Base-by-base conservation (phyloP, 2,888 invertebrate genomes). In the Thera obeliscata region DNA sequence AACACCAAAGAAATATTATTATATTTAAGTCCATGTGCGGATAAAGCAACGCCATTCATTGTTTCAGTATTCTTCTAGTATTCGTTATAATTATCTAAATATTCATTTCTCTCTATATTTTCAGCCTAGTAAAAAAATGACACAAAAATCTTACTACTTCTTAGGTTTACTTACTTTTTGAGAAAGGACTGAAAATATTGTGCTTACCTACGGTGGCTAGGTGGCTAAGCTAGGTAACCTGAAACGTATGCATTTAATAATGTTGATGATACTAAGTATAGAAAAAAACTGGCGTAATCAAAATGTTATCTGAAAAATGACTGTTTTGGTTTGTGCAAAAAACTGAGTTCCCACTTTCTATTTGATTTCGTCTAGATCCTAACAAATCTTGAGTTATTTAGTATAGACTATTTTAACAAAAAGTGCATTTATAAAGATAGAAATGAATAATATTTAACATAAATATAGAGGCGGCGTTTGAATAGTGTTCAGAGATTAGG, bases 401-500 rank as follows among this genome's bases (percentile, higher is more conserved):
- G 82, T 75, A 87, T 86, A 80, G 81, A 78, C 82, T 87, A 85
- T 81, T 81, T 82, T 87, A 90, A 88, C 85, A 89, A 88, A 87
- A 92, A 93, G 92, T 93, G 92, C 92, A 93, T 93, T 93, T 93
- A 93, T 91, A 92, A 90, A 86, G 79, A 89, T 89, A 90, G 87
- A 86, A 80, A 79, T 83, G 81, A 85, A 83, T 87, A 88, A 84
- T 63, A 89, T 87, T 87, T 88, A 88, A 74, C 70, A 65, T 73
- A 78, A 86, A 75, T 74, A 86, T 88, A 88, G 82, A 83, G 71
- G 82, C 79, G 87, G 87, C 80, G 86, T 87, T 87, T 85, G 87
- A 80, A 87, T 90, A 89, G 88, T 89, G 87, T 90, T 89, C 89
- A 88, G 84, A 86, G 82, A 84, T 82, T 87, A 88, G 86, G 81